Base-by-base conservation (phyloP, 2,113 vertebrate species). In the Dasypus novemcinctus region DNA sequence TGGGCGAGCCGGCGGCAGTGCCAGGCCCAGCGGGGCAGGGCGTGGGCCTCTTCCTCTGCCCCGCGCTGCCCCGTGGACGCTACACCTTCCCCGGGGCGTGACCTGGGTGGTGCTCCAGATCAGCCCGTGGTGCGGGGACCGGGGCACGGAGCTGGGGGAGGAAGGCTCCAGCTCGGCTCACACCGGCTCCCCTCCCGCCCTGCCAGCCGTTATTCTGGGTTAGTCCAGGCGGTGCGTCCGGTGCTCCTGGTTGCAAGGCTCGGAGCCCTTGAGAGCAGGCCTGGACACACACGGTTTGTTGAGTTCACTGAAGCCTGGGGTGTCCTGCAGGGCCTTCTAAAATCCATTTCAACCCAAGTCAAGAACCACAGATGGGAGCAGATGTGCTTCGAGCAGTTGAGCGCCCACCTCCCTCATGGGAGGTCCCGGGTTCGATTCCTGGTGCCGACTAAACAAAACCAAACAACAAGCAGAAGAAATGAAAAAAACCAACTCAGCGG, bases 211-310 rank as follows among this genome's bases (percentile, higher is more conserved):
- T 69, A 38, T 41, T 89, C 52, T 27, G 20, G 38, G 63, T 66
- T 66, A 36, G 46, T 14, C 36, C 54, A 38, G 17, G 46, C 1
- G 7, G 0, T 3, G 12, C 4, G 13, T 81, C 43, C 1, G 20
- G 54, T 31, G 59, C 29, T n/a, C 59, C 9, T 8, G 52, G 63
- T 21, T 61, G n/a, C 33, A 61, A 38, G 27, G 63, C 63, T 25
- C 38, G 69, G 87, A 52, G 27, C 4, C 38, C 79, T 36, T 23
- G 29, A 29, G 76, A 43, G 68, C 68, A 31, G 57, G 43, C 57
- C 85, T 94, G 31, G 69, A 76, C 38, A 75, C 46, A n/a, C 57
- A 66, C 59, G 21, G 59, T 23, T 61, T 20, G 25, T 9, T 61
- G 59, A 61, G 25, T 20, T 20, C 21, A 61, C 9, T 61, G 20